These are phyloP conservation scores for Hirudinaria manillensis DNA, from an alignment of 2,888 invertebrate genomes.

Conservation along the genomic window DNA sequence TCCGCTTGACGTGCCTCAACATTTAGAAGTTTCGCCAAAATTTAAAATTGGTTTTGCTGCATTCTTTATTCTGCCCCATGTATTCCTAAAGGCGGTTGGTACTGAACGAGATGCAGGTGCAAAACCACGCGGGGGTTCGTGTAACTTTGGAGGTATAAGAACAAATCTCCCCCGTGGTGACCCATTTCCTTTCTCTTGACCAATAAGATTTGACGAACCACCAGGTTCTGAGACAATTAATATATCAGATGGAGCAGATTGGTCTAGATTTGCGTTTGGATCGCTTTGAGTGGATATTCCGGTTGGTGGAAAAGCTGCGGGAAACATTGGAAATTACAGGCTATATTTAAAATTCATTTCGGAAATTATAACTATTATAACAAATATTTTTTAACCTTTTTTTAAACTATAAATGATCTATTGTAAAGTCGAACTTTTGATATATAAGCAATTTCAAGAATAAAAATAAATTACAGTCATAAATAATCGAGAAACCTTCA, in stretches of 20 bases:
- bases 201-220: constrained; percentile 1
- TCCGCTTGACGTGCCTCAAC: too few species aligned
- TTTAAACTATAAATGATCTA: too few species aligned
- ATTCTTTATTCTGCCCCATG: constrained; percentile 34
- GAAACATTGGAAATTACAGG: neutral
- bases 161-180: constrained; percentile 1
- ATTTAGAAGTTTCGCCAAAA: neutral
- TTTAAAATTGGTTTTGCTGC: neutral
- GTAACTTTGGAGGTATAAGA: constrained; percentile 30
- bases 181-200: constrained; percentile 14
- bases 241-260: neutral
- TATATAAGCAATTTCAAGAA: too few species aligned
- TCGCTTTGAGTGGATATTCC: neutral
- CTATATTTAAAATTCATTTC: too few species aligned
- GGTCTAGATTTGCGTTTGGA: neutral
- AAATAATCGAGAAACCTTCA: too few species aligned
- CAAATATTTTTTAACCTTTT: too few species aligned
- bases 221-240: neutral
- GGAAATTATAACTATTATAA: too few species aligned
- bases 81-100: constrained; percentile 34
- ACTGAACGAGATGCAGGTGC: constrained; percentile 38
- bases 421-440: too few species aligned
- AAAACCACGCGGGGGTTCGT: constrained; percentile 37
- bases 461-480: too few species aligned
- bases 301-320: neutral